phyloP scores from a whole-genome alignment of 2,113 vertebrate species.

The Erythrolamprus reginae region DNA sequence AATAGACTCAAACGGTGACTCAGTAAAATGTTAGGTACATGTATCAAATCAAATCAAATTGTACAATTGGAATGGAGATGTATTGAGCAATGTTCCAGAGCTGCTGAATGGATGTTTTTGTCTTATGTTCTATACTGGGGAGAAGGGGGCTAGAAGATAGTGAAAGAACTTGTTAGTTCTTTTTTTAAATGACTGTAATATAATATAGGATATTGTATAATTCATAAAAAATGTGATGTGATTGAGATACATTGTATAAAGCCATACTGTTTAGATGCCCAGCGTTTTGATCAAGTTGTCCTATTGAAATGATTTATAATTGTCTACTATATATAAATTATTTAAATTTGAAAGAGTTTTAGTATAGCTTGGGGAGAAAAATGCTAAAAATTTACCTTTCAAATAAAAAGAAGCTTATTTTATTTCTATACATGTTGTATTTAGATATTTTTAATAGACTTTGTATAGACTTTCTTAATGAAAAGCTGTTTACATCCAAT shows the following conservation, averaged over 20 bases:
- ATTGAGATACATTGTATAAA: constrained; percentile 37
- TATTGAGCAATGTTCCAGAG: background rate
- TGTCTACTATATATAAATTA: constrained; percentile 48
- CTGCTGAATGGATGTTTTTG: background rate
- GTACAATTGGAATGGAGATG: background rate
- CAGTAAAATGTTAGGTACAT: background rate
- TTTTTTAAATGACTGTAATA: constrained; percentile 40
- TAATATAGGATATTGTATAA: constrained; percentile 26
- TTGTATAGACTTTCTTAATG: background rate
- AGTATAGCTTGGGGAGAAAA: constrained; percentile 37
- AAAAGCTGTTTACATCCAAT: background rate
- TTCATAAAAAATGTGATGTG: constrained; percentile 30
- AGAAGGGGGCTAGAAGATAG: background rate
- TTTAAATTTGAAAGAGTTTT: constrained; percentile 52
- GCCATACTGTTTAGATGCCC: constrained; percentile 67
- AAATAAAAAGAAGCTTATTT: background rate
- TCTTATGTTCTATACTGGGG: background rate
- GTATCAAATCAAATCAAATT: background rate
- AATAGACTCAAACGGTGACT: background rate
- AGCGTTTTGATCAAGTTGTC: constrained; percentile 47
- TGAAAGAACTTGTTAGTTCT: constrained; percentile 17
- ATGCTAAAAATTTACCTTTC: constrained; percentile 33
- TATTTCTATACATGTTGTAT: background rate
- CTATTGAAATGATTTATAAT: constrained; percentile 52
- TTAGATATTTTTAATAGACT: background rate